phyloP scores from a whole-genome alignment of 1,140 invertebrate species.

The Battus philenor region DNA sequence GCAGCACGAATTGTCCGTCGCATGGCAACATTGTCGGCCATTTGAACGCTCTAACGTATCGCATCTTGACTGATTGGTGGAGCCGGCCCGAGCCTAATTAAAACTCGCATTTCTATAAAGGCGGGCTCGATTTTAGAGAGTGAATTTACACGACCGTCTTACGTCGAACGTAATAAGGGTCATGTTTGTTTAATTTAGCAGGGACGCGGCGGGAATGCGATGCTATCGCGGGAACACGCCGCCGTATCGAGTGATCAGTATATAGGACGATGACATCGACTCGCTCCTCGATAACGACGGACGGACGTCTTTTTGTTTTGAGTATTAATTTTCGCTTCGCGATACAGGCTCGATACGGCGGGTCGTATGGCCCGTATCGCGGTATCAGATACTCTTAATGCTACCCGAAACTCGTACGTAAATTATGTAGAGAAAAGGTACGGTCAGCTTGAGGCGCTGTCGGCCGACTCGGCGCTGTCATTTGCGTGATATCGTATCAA shows the following conservation, averaged over 20 bases:
- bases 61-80: constrained; percentile 44
- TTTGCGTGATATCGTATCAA: no score
- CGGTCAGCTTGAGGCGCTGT: no score
- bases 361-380: constrained; percentile 30
- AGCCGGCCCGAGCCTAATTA: constrained; percentile 34
- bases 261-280: constrained; percentile 57
- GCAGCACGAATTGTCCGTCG: no score
- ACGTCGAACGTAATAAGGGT: constrained; percentile 17
- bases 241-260: constrained; percentile 54
- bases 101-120: constrained; percentile 33
- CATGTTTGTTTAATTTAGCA: constrained; percentile 11
- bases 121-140: constrained; percentile 23
- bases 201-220: constrained; percentile 28
- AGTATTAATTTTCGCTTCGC: constrained; percentile 60
- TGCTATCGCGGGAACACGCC: constrained; percentile 35
- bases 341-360: constrained; percentile 45
- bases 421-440: neutral
- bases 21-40: constrained; percentile 14
- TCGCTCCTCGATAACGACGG: constrained; percentile 52
- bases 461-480: no score
- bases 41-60: constrained; percentile 27
- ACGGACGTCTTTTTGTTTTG: constrained; percentile 43
- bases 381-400: constrained; percentile 25
- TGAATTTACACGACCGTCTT: constrained; percentile 1
- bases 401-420: constrained; percentile 6